Base-by-base conservation (phyloP, 2,888 invertebrate genomes). In the Phragmatobia fuliginosa region DNA sequence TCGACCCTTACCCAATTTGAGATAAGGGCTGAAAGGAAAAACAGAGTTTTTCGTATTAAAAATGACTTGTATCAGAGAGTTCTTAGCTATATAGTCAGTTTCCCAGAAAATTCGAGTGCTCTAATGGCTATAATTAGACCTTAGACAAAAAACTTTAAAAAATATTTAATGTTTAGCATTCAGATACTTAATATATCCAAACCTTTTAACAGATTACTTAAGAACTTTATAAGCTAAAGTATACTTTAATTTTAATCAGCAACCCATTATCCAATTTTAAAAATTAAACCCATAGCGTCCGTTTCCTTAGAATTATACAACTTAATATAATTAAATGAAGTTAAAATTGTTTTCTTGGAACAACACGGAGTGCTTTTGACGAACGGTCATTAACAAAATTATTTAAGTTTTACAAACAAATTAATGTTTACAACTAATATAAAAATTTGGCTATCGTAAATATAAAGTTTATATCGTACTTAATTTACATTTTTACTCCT, bases 371-470 rank as follows among this genome's bases (percentile, higher is more conserved):
- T 71, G 71, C 67, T 70, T 62, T 71, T 73, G 72, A 81, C n/a
- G 77, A 72, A 72, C 72, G 65, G 60, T 72, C 73, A 64, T 70
- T 74, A 76, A 74, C 67, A 72, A 71, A 80, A 80, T 77, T 79
- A 76, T 68, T 74, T 65, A 81, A 81, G 80, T 83, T 85, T 77
- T 52, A 68, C 61, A 68, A 81, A 80, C 81, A 80, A 84, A 85
- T 84, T 86, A 83, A 85, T 84, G 83, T 85, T 85, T 85, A 81
- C 74, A 81, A 77, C 76, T 70, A 78, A 73, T 72, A 81, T 83
- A 79, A 82, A 41, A 86, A 84, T 80, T 78, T 66, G 67, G 72
- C 72, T 70, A 74, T 74, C 72, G 75, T 79, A 82, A 81, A 79
- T 69, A 72, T 69, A 64, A 76, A 79, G 69, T 78, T 72, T 66